Evolutionary conservation across 2,113 vertebrate genomes (phyloP).

Genomic region (Rhizomys pruinosus): DNA sequence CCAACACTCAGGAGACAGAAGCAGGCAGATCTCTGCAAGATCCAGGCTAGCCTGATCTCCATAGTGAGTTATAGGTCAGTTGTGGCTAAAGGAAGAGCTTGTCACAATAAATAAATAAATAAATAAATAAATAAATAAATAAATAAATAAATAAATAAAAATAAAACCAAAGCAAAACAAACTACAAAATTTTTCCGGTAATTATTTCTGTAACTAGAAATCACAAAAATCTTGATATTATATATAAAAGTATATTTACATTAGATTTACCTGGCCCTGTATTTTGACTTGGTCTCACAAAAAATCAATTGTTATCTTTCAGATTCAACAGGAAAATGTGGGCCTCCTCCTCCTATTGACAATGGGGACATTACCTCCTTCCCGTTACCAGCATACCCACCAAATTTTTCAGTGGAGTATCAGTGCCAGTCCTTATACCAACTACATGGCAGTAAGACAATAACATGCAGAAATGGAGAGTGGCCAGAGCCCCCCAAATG

Average conservation of each 20-base stretch:
- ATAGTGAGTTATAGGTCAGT: no score
- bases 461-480: constrained; percentile 77
- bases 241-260: background rate
- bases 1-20: no score
- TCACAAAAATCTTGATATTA: background rate
- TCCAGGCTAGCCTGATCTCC: no score
- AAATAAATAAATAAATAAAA: no score
- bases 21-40: no score
- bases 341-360: constrained; percentile 43
- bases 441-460: background rate
- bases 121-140: no score
- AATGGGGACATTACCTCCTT: constrained; percentile 57
- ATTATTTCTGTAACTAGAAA: background rate
- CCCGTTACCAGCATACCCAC: background rate
- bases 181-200: background rate
- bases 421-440: background rate
- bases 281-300: background rate
- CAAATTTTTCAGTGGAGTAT: background rate
- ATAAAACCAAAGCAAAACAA: no score
- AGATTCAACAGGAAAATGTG: constrained; percentile 48
- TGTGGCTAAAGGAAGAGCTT: no score
- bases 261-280: background rate
- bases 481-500: constrained; percentile 81
- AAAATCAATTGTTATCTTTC: background rate
- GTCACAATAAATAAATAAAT: no score